Base-by-base conservation (phyloP, 2,113 vertebrate species). In the Rhipidura dahli region DNA sequence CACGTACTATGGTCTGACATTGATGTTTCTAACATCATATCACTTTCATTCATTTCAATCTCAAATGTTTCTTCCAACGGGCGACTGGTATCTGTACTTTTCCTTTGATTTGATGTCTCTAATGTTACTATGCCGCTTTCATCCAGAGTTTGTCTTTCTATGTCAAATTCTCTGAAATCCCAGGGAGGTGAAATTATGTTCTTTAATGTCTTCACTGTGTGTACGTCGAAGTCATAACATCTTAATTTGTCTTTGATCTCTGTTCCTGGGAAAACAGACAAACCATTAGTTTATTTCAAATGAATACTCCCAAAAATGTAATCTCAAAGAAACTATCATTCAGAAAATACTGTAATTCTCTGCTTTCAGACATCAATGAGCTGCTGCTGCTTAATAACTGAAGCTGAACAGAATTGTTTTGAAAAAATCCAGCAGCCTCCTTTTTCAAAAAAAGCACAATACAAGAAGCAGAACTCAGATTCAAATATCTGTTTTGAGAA, bases 1-100 rank as follows among this genome's bases (percentile, higher is more conserved):
- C 96, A 99, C 15, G 98, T 99, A 93, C 99, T 99, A 51, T 99
- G 99, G 98, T 99, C 99, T 50, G 99, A 99, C 98, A 99, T 98
- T 16, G 99, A 98, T 5, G 99, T 99, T 97, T 99, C 99, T 94
- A 99, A 96, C 99, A 99, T 99, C 98, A 99, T 98, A 94, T 99
- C 99, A 65, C 98, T 99, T 98, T 99, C 99, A 28, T 99, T 99
- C 99, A 99, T 99, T 97, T 99, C 99, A 37, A 99, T 99, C 97
- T 99, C 99, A 85, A 99, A 98, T 8, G 99, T 98, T 91, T 99
- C 98, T 88, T 99, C 98, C 83, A 99, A 94, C 11, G 98, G 98
- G 72, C 98, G 98, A 49, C 98, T 98, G 20, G 98, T 97, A 81
- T 99, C 99, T 44, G 98, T 97, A 61, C 98, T 98, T 97, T 99